phyloP scores from a whole-genome alignment of 2,797 vertebrate genomes.

The Phoxinus dragarum region DNA sequence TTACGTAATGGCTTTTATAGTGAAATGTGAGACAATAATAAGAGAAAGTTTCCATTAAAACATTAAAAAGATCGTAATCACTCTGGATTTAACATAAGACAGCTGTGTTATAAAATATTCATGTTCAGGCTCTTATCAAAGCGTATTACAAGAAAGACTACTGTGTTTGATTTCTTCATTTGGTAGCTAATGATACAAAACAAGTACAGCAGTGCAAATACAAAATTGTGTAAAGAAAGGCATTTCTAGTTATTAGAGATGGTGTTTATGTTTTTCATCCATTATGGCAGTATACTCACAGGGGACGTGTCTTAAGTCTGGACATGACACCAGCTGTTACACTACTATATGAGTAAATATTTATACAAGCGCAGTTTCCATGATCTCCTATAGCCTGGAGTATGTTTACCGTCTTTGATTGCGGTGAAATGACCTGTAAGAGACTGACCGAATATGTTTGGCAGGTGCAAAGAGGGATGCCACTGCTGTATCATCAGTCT shows the following conservation, averaged over 20 bases:
- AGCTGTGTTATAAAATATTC: constrained; percentile 36
- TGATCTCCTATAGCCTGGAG: neutral
- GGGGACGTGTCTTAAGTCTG: neutral
- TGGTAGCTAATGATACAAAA: neutral
- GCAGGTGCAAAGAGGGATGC: constrained; percentile 24
- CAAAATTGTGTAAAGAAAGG: neutral
- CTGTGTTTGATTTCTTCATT: constrained; percentile 16
- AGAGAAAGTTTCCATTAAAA: neutral
- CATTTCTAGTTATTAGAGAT: neutral
- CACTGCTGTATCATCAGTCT: constrained; percentile 44
- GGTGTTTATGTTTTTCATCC: neutral
- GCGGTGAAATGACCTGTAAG: constrained; percentile 33
- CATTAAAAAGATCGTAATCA: neutral
- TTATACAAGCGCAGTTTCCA: neutral
- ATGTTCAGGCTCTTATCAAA: constrained; percentile 13
- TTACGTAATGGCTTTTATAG: neutral
- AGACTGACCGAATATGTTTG: constrained; percentile 25
- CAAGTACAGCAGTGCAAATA: neutral
- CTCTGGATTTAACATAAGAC: constrained; percentile 2
- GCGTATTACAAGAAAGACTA: neutral
- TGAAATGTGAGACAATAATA: neutral
- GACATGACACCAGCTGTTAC: neutral
- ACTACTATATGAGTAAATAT: neutral
- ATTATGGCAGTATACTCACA: neutral
- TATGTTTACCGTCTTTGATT: constrained; percentile 17